Evolutionary conservation across 2,888 invertebrate genomes (phyloP).

Genomic region (Arge pagana): DNA sequence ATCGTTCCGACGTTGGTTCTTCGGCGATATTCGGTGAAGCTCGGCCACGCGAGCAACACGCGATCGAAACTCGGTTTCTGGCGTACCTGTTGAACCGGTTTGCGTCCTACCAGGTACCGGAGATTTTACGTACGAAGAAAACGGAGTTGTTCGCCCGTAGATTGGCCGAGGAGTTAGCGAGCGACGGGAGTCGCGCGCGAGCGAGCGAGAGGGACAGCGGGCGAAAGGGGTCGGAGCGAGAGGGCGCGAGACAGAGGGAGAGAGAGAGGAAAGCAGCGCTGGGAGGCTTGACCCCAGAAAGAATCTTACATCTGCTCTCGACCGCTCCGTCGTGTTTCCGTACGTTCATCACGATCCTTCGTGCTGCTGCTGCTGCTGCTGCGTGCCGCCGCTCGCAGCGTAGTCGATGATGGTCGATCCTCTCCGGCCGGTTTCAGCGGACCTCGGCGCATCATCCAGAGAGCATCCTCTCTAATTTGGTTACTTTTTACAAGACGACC

Average conservation of each 20-base stretch:
- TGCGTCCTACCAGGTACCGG: no score
- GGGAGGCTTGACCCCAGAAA: constrained; percentile 46
- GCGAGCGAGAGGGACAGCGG: constrained; percentile 20
- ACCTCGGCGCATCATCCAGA: no score
- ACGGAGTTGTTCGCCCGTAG: constrained; percentile 3
- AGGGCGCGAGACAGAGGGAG: constrained; percentile 16
- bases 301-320: constrained; percentile 49
- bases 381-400: background rate
- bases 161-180: constrained; percentile 20
- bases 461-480: no score
- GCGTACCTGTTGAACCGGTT: constrained; percentile 47
- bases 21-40: constrained; percentile 42
- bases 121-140: constrained; percentile 25
- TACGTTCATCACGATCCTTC: background rate
- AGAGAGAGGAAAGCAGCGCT: constrained; percentile 32
- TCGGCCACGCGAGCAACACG: constrained; percentile 58
- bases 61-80: constrained; percentile 42
- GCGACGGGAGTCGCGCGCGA: constrained; percentile 21
- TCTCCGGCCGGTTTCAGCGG: no score
- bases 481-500: constrained; percentile 7
- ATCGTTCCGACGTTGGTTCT: no score
- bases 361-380: background rate
- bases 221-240: constrained; percentile 25
- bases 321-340: background rate
- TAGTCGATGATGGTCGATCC: background rate